Conservation (phyloP, 2,888 invertebrate species). For the Aricia artaxerxes region DNA sequence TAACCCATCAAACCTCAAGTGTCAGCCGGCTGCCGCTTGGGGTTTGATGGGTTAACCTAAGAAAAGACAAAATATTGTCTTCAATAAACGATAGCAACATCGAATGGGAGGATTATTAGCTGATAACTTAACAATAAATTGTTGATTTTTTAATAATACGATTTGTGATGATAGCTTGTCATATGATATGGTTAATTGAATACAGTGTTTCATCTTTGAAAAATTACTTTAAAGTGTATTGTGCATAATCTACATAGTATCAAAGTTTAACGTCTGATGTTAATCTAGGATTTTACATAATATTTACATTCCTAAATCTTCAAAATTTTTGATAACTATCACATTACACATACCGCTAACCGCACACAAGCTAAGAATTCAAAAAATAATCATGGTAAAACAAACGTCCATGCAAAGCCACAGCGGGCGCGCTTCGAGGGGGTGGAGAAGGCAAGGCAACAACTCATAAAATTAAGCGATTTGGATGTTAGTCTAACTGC, state of each 20-base stretch:
- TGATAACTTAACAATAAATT: constrained; percentile 15
- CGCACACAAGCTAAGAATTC: not conserved
- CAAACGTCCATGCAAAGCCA: constrained; percentile 52
- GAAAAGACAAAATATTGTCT: constrained; percentile 18
- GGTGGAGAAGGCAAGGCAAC: constrained; percentile 81
- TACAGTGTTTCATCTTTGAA: not conserved
- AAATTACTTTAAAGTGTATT: not conserved
- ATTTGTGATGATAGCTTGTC: not conserved
- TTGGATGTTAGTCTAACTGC: constrained; percentile 81
- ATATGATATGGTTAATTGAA: not conserved
- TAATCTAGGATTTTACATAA: not conserved
- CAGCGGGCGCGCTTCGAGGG: constrained; percentile 60
- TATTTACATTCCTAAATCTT: no score
- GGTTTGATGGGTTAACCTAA: not conserved
- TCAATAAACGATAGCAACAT: constrained; percentile 22
- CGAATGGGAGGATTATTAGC: not conserved
- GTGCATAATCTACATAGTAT: not conserved
- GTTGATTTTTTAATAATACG: constrained; percentile 12
- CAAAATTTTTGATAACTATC: not conserved
- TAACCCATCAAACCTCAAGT: no score
- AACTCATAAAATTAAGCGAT: constrained; percentile 82
- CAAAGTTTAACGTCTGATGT: not conserved
- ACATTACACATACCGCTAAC: no score
- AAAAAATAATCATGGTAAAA: not conserved
- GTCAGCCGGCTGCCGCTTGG: no score